phyloP scores from a whole-genome alignment of 1,140 invertebrate species.

The Drosophila kohkoa region DNA sequence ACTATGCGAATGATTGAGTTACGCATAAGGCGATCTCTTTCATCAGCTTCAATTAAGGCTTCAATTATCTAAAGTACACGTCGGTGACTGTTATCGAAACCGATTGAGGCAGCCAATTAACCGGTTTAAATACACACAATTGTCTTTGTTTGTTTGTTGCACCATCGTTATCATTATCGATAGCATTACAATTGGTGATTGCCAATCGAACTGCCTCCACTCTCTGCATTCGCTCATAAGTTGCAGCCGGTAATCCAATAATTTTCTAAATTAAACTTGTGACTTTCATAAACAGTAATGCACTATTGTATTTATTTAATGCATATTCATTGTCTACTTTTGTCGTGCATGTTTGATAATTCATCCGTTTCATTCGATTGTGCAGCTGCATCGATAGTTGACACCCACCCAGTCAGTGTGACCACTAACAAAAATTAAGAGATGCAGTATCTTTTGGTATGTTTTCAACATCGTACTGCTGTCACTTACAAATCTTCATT shows the following conservation, averaged over 20 bases:
- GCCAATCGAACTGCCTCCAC: neutral
- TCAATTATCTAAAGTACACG: constrained; percentile 31
- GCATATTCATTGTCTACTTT: neutral
- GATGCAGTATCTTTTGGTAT: too few relatives aligned
- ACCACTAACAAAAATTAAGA: too few relatives aligned
- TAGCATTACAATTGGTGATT: neutral
- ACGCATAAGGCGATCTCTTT: neutral
- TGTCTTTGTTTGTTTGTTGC: neutral
- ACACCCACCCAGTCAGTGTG: neutral
- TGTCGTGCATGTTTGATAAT: neutral
- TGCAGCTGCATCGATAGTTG: constrained; percentile 13
- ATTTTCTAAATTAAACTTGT: neutral
- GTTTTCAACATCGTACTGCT: too few relatives aligned
- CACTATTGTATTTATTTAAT: neutral
- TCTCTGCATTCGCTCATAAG: neutral
- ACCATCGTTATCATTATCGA: constrained; percentile 1
- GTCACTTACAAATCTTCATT: too few relatives aligned
- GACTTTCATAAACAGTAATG: neutral
- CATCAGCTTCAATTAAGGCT: constrained; percentile 1
- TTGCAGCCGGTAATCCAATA: neutral
- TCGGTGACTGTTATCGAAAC: constrained; percentile 12
- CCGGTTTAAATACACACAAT: constrained; percentile 1
- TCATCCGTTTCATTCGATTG: neutral
- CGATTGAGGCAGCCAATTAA: neutral
- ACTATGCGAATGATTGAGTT: neutral